A percentile compares a stretch with the other conserved stretches of the same genome.
Evolutionary conservation across 2,113 vertebrate species (phyloP).

Genomic region (Lophochroa leadbeateri): DNA sequence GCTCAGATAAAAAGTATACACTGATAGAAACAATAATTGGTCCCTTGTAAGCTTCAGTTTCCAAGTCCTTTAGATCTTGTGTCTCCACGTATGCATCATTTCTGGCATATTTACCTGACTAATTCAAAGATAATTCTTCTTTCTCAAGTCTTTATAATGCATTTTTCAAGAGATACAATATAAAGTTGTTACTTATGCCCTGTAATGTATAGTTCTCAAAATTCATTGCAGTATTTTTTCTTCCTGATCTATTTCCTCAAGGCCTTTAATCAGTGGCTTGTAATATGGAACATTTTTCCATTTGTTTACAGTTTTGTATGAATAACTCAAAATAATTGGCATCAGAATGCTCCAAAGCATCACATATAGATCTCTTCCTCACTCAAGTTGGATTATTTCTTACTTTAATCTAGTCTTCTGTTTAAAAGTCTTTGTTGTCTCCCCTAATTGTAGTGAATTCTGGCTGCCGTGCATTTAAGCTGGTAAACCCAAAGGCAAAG

Average conservation of each 20-base stretch:
- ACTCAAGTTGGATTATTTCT: not conserved
- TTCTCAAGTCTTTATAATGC: not conserved
- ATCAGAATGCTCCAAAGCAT: not conserved
- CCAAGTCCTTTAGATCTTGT: not conserved
- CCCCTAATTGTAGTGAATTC: not conserved
- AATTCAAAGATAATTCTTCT: not conserved
- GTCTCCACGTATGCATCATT: not conserved
- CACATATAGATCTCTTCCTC: not conserved
- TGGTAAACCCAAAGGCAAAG: not conserved
- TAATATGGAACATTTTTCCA: not conserved
- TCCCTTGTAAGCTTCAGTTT: not conserved
- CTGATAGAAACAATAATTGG: not conserved
- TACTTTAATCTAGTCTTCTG: not conserved
- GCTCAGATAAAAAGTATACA: not conserved
- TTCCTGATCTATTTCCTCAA: not conserved
- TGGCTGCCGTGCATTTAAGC: not conserved
- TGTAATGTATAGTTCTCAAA: not conserved
- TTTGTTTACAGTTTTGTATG: constrained; percentile 6
- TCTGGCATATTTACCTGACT: constrained; percentile 8
- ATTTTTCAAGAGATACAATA: not conserved
- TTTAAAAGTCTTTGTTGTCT: not conserved
- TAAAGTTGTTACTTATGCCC: constrained; percentile 1
- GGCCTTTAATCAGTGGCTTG: constrained; percentile 35
- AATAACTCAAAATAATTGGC: constrained; percentile 33
- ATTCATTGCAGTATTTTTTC: not conserved